Evolutionary conservation across 2,113 vertebrate species (phyloP).

Genomic region (Scophthalmus maximus): DNA sequence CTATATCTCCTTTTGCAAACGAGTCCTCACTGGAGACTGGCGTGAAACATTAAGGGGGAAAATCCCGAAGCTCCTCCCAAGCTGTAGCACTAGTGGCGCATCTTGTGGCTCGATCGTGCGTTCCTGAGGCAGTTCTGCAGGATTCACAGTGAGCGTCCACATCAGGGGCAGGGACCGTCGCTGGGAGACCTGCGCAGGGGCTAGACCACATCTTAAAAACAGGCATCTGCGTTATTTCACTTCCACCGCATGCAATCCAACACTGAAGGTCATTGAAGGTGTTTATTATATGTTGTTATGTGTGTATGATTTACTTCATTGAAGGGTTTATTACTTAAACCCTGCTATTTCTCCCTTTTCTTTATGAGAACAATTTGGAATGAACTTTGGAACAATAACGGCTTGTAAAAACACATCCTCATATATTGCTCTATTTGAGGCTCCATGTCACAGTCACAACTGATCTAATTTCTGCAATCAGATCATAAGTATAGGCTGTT

Average conservation of each 20-base stretch:
- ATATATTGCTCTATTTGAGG: slow-evolving; percentile 9
- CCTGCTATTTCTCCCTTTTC: no score
- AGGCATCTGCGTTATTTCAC: neutral
- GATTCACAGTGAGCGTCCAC: slow-evolving; percentile 32
- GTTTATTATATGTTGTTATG: slow-evolving; percentile 3
- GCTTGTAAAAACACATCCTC: slow-evolving; percentile 38
- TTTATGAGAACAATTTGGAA: neutral
- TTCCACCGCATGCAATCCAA: neutral
- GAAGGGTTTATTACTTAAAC: neutral
- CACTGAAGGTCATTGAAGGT: neutral
- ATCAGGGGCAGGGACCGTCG: slow-evolving; percentile 30
- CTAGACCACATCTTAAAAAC: neutral
- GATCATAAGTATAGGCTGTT: neutral
- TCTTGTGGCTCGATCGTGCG: slow-evolving; percentile 61
- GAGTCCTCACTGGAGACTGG: slow-evolving; percentile 59
- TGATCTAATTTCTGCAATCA: slow-evolving; percentile 15
- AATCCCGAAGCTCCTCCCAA: slow-evolving; percentile 76
- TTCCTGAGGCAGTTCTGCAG: slow-evolving; percentile 40
- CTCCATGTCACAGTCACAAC: neutral
- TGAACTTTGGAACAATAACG: slow-evolving; percentile 56
- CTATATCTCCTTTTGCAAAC: slow-evolving; percentile 54
- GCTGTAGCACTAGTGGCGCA: slow-evolving; percentile 59
- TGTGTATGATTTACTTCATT: slow-evolving; percentile 18
- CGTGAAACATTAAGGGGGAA: slow-evolving; percentile 45
- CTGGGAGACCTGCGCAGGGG: slow-evolving; percentile 34